Base-by-base conservation (phyloP, 2,888 invertebrate species). In the Lepidonotus clava region DNA sequence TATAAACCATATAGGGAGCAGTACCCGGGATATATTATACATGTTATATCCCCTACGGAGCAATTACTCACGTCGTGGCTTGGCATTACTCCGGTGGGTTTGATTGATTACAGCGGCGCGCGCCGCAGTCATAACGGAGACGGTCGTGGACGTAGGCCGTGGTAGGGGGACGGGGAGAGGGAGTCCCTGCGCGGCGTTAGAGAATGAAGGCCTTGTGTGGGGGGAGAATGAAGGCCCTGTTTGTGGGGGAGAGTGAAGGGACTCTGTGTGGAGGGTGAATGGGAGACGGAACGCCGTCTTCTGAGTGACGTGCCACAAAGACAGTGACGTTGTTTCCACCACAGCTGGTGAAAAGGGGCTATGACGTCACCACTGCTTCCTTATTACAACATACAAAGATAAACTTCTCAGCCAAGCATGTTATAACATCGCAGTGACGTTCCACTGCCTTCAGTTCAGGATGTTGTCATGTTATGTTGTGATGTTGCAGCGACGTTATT, bases 101-200 rank as follows among this genome's bases (percentile, higher is more conserved):
- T 61, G 61, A 61, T 61, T 61, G 61, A 61, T 61, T n/a, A 24
- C 28, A 61, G n/a, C n/a, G n/a, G n/a, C n/a, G n/a, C n/a, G n/a
- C n/a, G n/a, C n/a, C n/a, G n/a, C n/a, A 6, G 34, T 21, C 18
- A 38, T 6, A 38, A 38, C 21, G 38, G 36, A 38, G 38, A 38
- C 18, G 38, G 67, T 8, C 2, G 67, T 28, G 34, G 32, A 34
- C 5, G 34, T 14, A 28, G 67, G 8, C 32, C 32, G 21, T 67
- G 67, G 67, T 6, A 67, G 18, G 8, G 36, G 71, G 38, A 38
- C 0, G 36, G 36, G 36, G 36, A 36, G 71, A 14, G 38, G 38
- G 36, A 36, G 36, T 18, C n/a, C n/a, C 36, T 21, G 71, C 36
- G 46, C 8, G 18, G 46, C 8, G 46, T 8, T 11, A 18, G 46